A percentile compares a stretch with the other conserved stretches of the same genome.
These are phyloP conservation scores for Dendrophyllia cribrosa DNA, from an alignment of 64 coral and sea anemone genomes.

Conservation along the genomic window DNA sequence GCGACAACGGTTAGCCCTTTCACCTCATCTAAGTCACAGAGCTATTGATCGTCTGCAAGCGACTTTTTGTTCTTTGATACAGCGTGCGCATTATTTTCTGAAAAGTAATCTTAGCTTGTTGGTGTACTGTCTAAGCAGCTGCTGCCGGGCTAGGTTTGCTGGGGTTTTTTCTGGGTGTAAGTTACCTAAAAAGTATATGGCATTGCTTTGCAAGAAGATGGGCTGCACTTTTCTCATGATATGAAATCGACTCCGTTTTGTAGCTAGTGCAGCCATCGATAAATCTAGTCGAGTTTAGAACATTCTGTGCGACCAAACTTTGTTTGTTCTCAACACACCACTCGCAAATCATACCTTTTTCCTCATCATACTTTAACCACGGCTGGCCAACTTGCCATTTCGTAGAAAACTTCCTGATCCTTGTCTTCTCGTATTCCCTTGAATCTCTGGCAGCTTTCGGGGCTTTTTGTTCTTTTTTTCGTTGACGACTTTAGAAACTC, in stretches of 20 bases:
- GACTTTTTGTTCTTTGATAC: slow-evolving; percentile 12
- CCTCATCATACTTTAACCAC: neutral
- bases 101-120: neutral
- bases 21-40: slow-evolving; percentile 12
- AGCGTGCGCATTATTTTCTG: slow-evolving; percentile 12
- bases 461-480: neutral
- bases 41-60: neutral
- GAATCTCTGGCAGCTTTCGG: neutral
- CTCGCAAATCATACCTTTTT: neutral
- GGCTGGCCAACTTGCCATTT: slow-evolving; percentile 17
- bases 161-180: slow-evolving; percentile 7
- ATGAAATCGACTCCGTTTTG: neutral
- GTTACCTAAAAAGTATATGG: neutral
- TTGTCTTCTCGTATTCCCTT: neutral
- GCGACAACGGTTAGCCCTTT: neutral
- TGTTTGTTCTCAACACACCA: slow-evolving; percentile 14
- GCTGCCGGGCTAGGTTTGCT: neutral
- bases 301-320: neutral
- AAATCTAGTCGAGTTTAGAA: neutral
- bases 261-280: slow-evolving; percentile 16
- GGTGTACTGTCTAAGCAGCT: slow-evolving; percentile 5
- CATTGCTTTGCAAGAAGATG: neutral
- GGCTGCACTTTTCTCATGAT: neutral
- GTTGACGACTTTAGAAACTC: neutral
- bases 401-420: neutral